Evolutionary conservation across 2,113 vertebrate genomes (phyloP), one percentile per base, ranked within the genome.

Genomic region (Odontophorus gujanensis): DNA sequence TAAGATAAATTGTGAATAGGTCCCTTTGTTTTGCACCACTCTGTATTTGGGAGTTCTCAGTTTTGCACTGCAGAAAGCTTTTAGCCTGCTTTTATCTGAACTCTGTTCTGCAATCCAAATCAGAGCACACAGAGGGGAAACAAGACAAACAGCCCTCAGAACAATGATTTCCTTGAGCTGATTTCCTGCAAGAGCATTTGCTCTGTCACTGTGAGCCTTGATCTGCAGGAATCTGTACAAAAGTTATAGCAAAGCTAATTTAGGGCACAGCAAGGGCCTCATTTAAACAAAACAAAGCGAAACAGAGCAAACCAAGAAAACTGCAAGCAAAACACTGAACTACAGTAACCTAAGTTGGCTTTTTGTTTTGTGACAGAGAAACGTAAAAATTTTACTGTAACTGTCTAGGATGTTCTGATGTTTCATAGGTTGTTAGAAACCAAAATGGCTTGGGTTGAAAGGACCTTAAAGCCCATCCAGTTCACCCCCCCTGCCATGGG

Each of bases 81-180:
- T 85, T 6, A 5, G 43, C 32, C 51, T 83, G 20, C 19, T 92
- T 78, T 81, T 55, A 55, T 62, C 48, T 63, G 82, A 93, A 71
- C 51, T 81, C 79, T 77, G 6, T 80, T 83, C 38, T 88, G n/a
- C 34, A 42, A 28, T 53, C 45, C 0, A 0, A 76, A 74, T 67
- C 36, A 80, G 63, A 96, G 87, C 16, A 80, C 38, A 74, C 55
- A 80, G 73, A 66, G 50, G 19, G 12, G 92, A 96, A 73, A 34
- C 71, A 79, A 91, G 81, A 66, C 40, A 96, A 93, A 92, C 43
- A 92, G 51, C 59, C 24, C 28, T 30, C 63, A 77, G 62, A 87
- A 85, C 0, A 0, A 80, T 81, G 21, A 72, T 55, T 87, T 82
- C 16, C n/a, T 57, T 30, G 22, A 24, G 8, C 4, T 34, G 2